Evolutionary conservation across 2,888 invertebrate species (phyloP).

Genomic region (Chrysodeixis includens): DNA sequence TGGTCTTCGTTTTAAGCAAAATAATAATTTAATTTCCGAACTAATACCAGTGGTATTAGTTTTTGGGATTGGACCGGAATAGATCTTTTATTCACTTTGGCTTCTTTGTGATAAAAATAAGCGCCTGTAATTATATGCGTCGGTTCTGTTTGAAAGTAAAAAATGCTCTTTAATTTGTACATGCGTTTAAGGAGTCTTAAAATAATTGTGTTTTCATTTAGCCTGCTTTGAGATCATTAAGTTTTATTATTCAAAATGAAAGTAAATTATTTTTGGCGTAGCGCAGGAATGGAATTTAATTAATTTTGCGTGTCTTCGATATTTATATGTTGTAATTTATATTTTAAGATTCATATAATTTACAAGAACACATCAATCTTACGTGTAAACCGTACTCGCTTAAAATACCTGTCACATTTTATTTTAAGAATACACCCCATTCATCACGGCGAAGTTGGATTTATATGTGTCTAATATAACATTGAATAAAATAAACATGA

Average conservation of each 20-base stretch:
- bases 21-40: too few relatives aligned
- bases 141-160: constrained; percentile 39
- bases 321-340: neutral
- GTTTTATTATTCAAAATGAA: constrained; percentile 3
- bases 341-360: neutral
- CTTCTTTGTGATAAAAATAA: constrained; percentile 61
- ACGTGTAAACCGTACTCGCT: neutral
- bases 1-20: too few relatives aligned
- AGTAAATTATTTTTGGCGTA: neutral
- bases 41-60: too few relatives aligned
- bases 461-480: constrained; percentile 38
- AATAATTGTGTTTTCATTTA: constrained; percentile 15
- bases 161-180: constrained; percentile 21
- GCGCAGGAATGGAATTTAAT: neutral
- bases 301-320: neutral
- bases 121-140: constrained; percentile 45
- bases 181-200: constrained; percentile 23
- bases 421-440: constrained; percentile 25
- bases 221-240: constrained; percentile 16
- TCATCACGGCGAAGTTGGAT: constrained; percentile 27
- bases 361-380: neutral
- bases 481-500: constrained; percentile 14
- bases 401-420: constrained; percentile 10
- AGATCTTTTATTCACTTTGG: constrained; percentile 64
- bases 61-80: too few relatives aligned